Conservation (phyloP, 2,888 invertebrate species). For the Chrysolina oricalcia region DNA sequence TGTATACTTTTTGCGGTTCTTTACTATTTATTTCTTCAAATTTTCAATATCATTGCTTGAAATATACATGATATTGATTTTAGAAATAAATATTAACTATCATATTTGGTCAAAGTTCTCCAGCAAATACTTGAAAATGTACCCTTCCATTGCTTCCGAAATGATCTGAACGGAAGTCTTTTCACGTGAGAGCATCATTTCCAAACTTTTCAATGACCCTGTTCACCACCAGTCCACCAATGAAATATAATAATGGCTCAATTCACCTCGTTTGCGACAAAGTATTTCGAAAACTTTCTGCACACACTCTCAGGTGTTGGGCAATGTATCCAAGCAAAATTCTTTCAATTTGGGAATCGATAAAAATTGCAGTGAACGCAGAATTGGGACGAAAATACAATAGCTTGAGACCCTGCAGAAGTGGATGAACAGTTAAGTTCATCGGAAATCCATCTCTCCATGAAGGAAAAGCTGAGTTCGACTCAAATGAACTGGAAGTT, state of each 20-base stretch:
- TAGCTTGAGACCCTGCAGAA: conserved; percentile 25
- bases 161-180: too few relatives aligned
- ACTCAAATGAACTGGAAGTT: conserved; percentile 40
- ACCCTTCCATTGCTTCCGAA: too few relatives aligned
- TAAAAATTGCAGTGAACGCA: conserved; percentile 25
- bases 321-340: conserved; percentile 17
- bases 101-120: too few relatives aligned
- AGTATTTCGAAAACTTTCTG: background rate
- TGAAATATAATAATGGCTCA: background rate
- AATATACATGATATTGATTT: too few relatives aligned
- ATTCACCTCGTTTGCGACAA: background rate
- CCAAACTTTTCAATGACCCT: background rate
- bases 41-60: too few relatives aligned
- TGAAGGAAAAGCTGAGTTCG: conserved; percentile 29
- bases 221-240: background rate
- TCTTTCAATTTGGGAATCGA: conserved; percentile 9
- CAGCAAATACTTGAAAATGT: too few relatives aligned
- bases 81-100: too few relatives aligned
- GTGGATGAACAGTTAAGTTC: conserved; percentile 40
- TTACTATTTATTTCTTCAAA: too few relatives aligned
- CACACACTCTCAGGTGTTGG: conserved; percentile 13
- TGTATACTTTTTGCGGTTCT: too few relatives aligned
- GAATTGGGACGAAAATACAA: conserved; percentile 32
- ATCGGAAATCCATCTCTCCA: conserved; percentile 39
- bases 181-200: too few relatives aligned